Base-by-base conservation (phyloP, 2,797 vertebrate genomes). In the Cyprinodon diabolis region DNA sequence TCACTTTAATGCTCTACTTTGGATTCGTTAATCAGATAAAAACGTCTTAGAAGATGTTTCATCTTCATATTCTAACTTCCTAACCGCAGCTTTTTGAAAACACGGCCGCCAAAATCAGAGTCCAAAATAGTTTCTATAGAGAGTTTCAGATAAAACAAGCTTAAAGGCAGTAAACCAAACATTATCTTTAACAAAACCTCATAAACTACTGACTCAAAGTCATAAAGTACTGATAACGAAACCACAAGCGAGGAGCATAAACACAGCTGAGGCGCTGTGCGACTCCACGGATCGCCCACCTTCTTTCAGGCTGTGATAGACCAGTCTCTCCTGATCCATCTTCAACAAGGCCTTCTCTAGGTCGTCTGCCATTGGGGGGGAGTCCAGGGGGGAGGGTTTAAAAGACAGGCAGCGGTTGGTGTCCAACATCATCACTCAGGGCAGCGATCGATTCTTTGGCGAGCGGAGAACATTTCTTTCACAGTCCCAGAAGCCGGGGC, bases 221-320 rank as follows among this genome's bases (percentile, higher is more conserved):
- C 37, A 70, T 74, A 73, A 86, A 84, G 70, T 47, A 45, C 49
- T 45, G 67, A 72, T 69, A 68, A 77, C 43, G 81, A 81, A 66
- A 69, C 48, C 56, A 4, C 43, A 58, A 66, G 58, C 40, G 9
- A 72, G 19, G 40, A 49, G 58, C 56, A 86, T 25, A 79, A 78
- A 86, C 68, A 84, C 68, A 77, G 65, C 71, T 80, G 69, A 75
- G 13, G 71, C 77, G 66, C 72, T 84, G 66, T 67, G n/a, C 74
- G 7, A 69, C 43, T 72, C 71, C 35, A 3, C 6, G 15, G 78
- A 69, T 75, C 1, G 74, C 95, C 91, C 94, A 95, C 95, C 95
- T 95, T 96, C 95, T 90, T 95, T 95, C 80, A 96, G 89, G 84
- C 91, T 95, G 91, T 94, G 91, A 93, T 94, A 95, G 78, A 93